Conservation (phyloP, 2,797 vertebrate genomes). For the Pipistrellus kuhlii region DNA sequence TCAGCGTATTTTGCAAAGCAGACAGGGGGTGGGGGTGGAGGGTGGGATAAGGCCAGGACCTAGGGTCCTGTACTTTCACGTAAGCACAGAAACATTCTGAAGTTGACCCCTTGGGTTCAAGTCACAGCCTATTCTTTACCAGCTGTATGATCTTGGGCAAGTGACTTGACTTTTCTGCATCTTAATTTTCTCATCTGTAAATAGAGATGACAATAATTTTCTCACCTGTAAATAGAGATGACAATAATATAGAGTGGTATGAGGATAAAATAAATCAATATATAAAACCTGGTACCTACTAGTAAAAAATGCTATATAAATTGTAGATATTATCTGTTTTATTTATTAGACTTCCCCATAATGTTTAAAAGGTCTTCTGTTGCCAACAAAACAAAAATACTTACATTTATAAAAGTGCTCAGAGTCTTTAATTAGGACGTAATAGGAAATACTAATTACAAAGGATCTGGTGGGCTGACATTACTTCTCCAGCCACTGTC, state of each 20-base stretch:
- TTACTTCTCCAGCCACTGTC: background rate
- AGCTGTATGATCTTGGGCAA: background rate
- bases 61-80: background rate
- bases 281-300: background rate
- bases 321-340: background rate
- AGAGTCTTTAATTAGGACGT: background rate
- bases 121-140: background rate
- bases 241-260: background rate
- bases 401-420: background rate
- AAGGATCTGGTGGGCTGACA: background rate
- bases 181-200: background rate
- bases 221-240: background rate
- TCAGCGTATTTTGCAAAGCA: background rate
- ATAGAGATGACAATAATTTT: background rate
- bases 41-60: background rate
- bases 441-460: background rate
- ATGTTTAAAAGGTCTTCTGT: conserved; percentile 15
- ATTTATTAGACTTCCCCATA: background rate
- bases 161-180: background rate
- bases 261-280: background rate
- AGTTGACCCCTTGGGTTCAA: background rate
- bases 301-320: background rate
- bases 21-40: too few species aligned
- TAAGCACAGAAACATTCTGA: background rate
- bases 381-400: conserved; percentile 60